Percentiles rank a stretch among this genome's conserved stretches.
These are phyloP conservation scores for Betta splendens DNA, from an alignment of 2,797 vertebrate species.

Conservation along the genomic window DNA sequence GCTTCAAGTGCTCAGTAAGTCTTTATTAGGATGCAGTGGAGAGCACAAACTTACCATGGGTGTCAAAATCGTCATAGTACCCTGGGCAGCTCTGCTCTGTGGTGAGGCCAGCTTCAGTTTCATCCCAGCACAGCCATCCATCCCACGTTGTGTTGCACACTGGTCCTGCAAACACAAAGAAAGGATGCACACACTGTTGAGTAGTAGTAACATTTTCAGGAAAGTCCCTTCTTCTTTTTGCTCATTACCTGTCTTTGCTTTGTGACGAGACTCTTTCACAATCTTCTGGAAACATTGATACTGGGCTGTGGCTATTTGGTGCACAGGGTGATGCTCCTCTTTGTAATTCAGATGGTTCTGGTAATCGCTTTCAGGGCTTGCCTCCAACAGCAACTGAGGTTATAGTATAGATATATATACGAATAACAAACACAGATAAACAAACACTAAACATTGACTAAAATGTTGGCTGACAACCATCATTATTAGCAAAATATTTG, in stretches of 20 bases:
- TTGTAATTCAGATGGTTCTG: conserved; percentile 36
- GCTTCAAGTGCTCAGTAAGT: too few species aligned
- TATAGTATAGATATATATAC: not conserved
- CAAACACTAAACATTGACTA: not conserved
- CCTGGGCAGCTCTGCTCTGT: conserved; percentile 91
- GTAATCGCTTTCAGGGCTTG: conserved; percentile 42
- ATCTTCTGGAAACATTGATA: conserved; percentile 96
- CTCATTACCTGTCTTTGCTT: conserved; percentile 78
- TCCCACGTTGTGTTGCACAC: conserved; percentile 95
- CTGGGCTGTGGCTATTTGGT: conserved; percentile 89
- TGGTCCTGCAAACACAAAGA: conserved; percentile 40
- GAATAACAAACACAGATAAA: not conserved
- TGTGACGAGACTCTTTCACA: conserved; percentile 78
- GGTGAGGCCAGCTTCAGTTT: conserved; percentile 82
- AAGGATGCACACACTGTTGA: not conserved
- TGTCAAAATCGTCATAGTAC: conserved; percentile 91
- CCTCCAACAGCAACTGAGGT: conserved; percentile 72
- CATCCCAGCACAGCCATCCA: conserved; percentile 96
- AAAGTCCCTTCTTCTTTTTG: not conserved
- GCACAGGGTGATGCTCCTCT: conserved; percentile 62
- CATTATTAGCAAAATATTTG: too few species aligned
- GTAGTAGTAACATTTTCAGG: too few species aligned
- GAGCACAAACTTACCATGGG: conserved; percentile 85
- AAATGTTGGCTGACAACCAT: too few species aligned
- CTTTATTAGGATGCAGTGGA: too few species aligned